Conservation (phyloP, 1,140 invertebrate genomes). For the Yoshiicerus persimilis region DNA sequence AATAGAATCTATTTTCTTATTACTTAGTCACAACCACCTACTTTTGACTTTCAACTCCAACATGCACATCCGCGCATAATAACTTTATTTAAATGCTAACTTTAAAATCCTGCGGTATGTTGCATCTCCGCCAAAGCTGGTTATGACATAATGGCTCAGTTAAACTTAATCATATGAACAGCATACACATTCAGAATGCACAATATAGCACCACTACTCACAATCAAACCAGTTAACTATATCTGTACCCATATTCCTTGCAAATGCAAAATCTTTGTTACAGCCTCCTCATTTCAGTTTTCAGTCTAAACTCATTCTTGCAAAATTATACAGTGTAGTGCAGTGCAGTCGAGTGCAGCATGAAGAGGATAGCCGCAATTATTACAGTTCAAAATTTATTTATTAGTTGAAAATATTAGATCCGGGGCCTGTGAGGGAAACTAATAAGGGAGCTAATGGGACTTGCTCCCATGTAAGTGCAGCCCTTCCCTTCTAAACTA, state of each 20-base stretch:
- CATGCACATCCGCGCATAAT: background rate
- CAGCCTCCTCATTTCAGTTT: background rate
- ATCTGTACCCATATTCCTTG: no score
- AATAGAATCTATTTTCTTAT: background rate
- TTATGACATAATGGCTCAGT: background rate
- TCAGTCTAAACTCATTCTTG: background rate
- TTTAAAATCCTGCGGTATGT: background rate
- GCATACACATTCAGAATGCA: background rate
- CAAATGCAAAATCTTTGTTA: background rate
- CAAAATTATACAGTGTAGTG: background rate
- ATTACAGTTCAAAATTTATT: conserved; percentile 3
- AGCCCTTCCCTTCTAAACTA: background rate
- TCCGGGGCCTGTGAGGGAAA: background rate
- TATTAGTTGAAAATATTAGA: background rate
- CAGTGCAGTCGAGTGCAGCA: background rate
- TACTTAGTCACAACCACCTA: background rate
- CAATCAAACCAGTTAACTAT: no score
- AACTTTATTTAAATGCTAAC: background rate
- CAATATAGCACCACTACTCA: no score
- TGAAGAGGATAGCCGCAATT: background rate
- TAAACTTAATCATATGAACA: background rate
- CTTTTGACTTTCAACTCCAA: background rate
- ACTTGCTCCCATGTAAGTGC: background rate
- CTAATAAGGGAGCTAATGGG: conserved; percentile 19
- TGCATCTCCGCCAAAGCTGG: background rate